Base-by-base conservation (phyloP, 2,113 vertebrate species). In the Equus przewalskii region DNA sequence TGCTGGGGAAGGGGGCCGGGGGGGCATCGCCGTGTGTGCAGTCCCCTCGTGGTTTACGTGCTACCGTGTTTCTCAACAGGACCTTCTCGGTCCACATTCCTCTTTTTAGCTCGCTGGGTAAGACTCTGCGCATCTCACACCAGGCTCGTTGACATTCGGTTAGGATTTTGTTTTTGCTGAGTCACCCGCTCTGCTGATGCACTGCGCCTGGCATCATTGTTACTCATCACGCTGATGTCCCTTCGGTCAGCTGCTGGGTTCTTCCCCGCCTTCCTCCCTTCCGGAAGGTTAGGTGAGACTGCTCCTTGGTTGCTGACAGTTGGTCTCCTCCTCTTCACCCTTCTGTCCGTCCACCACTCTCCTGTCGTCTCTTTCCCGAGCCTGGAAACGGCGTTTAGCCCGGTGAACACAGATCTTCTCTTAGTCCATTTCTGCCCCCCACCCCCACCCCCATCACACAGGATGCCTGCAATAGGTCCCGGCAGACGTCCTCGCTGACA, bases 161-260 rank as follows among this genome's bases (percentile, higher is more conserved):
- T 26, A 54, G 36, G 5, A 2, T 44, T 64, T 92, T 58, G 58
- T 11, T 56, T 95, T 49, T 83, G 87, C 79, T 22, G 5, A 0
- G 5, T 92, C 73, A 24, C 16, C 10, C 0, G 1, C 18, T 72
- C 46, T 51, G 65, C 70, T 22, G 82, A 36, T 24, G 54, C 51
- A 15, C 75, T 3, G 6, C 0, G 6, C 75, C 33, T 5, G 15
- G 15, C 10, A 0, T 7, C 19, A 1, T 26, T 33, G 56, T 36
- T 6, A 1, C 51, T 28, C 9, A n/a, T 21, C 67, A 46, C 0
- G 0, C 54, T 15, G 36, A 1, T 3, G n/a, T 41, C 36, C 30
- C 64, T 51, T 44, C 0, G 12, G 21, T 36, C 28, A 26, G 72
- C 70, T 5, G 8, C 26, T 46, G 3, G 46, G n/a, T 21, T 41